phyloP scores from a whole-genome alignment of 2,888 invertebrate genomes.

The Papilio demoleus region DNA sequence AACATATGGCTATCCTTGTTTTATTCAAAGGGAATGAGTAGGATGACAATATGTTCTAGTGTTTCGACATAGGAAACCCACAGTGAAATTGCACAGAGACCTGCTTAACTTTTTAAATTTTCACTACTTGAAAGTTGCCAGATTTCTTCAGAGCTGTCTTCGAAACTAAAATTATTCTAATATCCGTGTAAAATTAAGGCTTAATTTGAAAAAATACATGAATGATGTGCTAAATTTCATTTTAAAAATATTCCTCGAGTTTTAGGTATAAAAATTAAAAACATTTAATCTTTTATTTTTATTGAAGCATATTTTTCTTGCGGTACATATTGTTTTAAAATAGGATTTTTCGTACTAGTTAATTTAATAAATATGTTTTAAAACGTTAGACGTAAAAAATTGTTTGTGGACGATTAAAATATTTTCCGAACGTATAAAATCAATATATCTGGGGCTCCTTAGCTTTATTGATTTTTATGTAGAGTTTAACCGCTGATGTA shows the following conservation, averaged over 20 bases:
- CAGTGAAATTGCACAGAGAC: too few relatives aligned
- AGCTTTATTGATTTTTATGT: neutral
- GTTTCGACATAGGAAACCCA: neutral
- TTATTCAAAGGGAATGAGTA: neutral
- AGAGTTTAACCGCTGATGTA: neutral
- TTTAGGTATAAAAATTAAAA: neutral
- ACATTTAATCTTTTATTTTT: too few relatives aligned
- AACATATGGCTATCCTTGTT: neutral
- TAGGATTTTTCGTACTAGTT: too few relatives aligned
- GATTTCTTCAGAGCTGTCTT: too few relatives aligned
- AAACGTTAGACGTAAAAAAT: neutral
- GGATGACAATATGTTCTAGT: neutral
- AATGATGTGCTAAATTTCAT: too few relatives aligned
- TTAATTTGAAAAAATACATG: too few relatives aligned
- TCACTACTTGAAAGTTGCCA: neutral
- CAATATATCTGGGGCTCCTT: neutral
- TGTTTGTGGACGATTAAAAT: neutral
- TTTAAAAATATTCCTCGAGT: neutral
- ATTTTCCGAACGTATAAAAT: slow-evolving; percentile 8
- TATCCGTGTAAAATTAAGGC: too few relatives aligned
- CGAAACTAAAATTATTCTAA: too few relatives aligned
- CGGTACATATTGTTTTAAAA: too few relatives aligned
- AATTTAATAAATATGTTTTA: too few relatives aligned
- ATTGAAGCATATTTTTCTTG: too few relatives aligned
- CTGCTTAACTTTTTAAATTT: too few relatives aligned